Base-by-base conservation (phyloP, 2,797 vertebrate genomes). In the Darevskia nairensis region DNA sequence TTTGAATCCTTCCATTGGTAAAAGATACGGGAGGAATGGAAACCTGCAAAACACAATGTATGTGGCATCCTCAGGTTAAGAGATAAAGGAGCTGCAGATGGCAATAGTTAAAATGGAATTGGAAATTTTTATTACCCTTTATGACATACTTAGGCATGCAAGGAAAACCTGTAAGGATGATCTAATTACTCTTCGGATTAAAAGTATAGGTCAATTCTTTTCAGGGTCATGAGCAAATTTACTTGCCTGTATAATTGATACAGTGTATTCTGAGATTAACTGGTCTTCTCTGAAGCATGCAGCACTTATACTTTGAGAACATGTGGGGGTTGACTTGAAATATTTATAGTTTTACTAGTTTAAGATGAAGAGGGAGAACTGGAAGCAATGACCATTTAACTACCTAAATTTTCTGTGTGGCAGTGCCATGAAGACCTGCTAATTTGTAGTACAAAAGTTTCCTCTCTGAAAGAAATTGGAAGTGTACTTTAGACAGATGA, bases 141-240 rank as follows among this genome's bases (percentile, higher is more conserved):
- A 79, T 88, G 75, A 59, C 46, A 84, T 79, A 79, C 71, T 77
- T 83, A 88, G 25, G 72, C 80, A n/a, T 80, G 41, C 75, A 89
- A 44, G 77, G n/a, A 50, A 2, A 1, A 4, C 29, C 55, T 90
- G 13, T 68, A 82, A 66, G 86, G 69, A 8, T 39, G 68, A 85
- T 85, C 72, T 86, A 89, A 59, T 86, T 72, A 79, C 61, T n/a
- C 64, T 50, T 61, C 27, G 25, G 35, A 32, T 86, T 79, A 75
- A 84, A 75, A 41, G 27, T 85, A 46, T 66, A 81, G 68, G 77
- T 66, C 71, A 89, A 76, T 89, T 80, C 75, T 25, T 41, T 87
- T 85, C n/a, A 84, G 46, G 64, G 85, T 81, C 90, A 78, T 80
- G 85, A 86, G 88, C 41, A 50, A 85, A 79, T 89, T 82, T 92